Evolutionary conservation across 1,140 invertebrate genomes (phyloP).

Genomic region (Listronotus bonariensis): DNA sequence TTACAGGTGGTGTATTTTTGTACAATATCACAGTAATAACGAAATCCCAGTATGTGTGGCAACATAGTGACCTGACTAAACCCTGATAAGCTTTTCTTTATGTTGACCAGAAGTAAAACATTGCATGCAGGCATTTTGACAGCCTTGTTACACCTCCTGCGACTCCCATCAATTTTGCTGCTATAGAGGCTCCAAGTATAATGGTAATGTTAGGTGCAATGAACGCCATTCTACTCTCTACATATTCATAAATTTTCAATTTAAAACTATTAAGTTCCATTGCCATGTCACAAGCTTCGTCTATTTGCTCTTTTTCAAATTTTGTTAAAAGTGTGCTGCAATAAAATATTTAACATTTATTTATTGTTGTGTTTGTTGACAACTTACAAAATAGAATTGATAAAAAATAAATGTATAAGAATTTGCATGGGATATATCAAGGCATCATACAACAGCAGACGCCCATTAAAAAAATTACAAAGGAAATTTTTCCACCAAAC

Average conservation of each 20-base stretch:
- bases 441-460: too few species aligned
- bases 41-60: slow-evolving; percentile 95
- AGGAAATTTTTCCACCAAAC: too few species aligned
- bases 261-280: slow-evolving; percentile 90
- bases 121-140: slow-evolving; percentile 98
- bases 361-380: too few species aligned
- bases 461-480: too few species aligned
- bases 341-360: slow-evolving; percentile 37
- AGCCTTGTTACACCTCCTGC: slow-evolving; percentile 96
- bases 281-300: slow-evolving; percentile 97
- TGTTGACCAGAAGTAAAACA: slow-evolving; percentile 86
- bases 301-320: slow-evolving; percentile 82
- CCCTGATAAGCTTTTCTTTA: slow-evolving; percentile 89
- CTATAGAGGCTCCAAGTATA: slow-evolving; percentile 95
- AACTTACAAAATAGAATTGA: too few species aligned
- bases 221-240: slow-evolving; percentile 98
- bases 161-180: slow-evolving; percentile 95
- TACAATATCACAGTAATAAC: slow-evolving; percentile 94
- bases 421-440: too few species aligned
- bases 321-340: slow-evolving; percentile 77
- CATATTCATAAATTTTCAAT: slow-evolving; percentile 92
- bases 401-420: too few species aligned
- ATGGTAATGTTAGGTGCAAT: slow-evolving; percentile 97
- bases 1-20: slow-evolving; percentile 91
- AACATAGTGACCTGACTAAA: slow-evolving; percentile 90